phyloP scores from a whole-genome alignment of 35 echinoderm and acorn worm genomes.

The Ophioderma brevispina region DNA sequence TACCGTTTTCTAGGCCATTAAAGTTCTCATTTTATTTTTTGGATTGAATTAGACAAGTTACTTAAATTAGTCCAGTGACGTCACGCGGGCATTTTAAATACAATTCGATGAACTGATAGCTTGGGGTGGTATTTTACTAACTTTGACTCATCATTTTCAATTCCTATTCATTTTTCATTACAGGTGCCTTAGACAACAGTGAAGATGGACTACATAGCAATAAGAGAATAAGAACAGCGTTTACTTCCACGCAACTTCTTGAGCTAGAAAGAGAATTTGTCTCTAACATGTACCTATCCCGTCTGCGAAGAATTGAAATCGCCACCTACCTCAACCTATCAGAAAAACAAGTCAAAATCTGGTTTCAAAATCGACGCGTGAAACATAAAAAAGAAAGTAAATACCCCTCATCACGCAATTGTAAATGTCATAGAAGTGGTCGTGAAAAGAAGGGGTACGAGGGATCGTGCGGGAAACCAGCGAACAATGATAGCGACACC shows the following conservation, averaged over 20 bases:
- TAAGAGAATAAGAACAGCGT: conserved; percentile 94
- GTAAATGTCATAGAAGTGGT: conserved; percentile 77
- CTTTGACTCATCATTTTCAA: too few species aligned
- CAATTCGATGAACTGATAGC: too few species aligned
- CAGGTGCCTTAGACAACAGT: background rate
- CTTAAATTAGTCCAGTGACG: too few species aligned
- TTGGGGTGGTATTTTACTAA: too few species aligned
- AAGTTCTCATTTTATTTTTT: too few species aligned
- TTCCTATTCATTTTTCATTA: background rate
- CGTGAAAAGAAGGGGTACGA: background rate
- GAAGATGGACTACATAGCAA: conserved; percentile 65
- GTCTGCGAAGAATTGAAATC: conserved; percentile 94
- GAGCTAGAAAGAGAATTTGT: conserved; percentile 95
- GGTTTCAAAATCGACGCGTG: conserved; percentile 98
- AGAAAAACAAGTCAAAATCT: conserved; percentile 99
- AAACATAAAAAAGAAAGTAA: conserved; percentile 99
- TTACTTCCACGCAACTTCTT: conserved; percentile 94
- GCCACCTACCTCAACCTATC: conserved; percentile 96
- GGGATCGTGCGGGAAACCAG: background rate
- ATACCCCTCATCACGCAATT: conserved; percentile 67
- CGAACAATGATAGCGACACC: background rate
- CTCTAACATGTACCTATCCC: conserved; percentile 98
- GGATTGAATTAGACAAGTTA: too few species aligned
- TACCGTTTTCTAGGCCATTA: too few species aligned
- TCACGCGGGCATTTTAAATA: too few species aligned